Evolutionary conservation across 35 echinoderm and acorn worm genomes (phyloP).

Genomic region (Ophiothrix spiculata): DNA sequence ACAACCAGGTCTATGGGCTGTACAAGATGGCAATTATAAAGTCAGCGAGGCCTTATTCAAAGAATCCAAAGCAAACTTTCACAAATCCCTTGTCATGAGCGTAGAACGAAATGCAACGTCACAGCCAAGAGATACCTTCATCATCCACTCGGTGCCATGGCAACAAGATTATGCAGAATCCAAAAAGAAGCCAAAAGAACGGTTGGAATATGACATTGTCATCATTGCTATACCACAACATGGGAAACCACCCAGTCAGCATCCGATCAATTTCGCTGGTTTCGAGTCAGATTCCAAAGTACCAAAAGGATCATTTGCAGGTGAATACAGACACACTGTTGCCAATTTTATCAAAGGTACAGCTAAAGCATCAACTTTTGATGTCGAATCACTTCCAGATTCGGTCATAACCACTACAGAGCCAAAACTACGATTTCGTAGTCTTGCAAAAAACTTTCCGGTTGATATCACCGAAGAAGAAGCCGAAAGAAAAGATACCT

Average conservation of each 20-base stretch:
- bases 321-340: conserved; percentile 68
- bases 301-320: conserved; percentile 25
- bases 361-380: conserved; percentile 50
- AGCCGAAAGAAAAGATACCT: not conserved
- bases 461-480: conserved; percentile 33
- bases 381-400: conserved; percentile 32
- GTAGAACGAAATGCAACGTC: not conserved
- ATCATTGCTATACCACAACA: conserved; percentile 65
- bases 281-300: conserved; percentile 9
- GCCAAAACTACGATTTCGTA: conserved; percentile 46
- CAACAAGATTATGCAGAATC: not conserved
- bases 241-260: conserved; percentile 10
- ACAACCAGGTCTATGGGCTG: conserved; percentile 75
- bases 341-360: conserved; percentile 65
- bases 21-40: conserved; percentile 67
- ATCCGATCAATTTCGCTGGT: conserved; percentile 54
- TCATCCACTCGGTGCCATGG: not conserved
- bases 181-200: not conserved
- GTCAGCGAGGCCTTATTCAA: conserved; percentile 49
- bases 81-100: not conserved
- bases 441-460: conserved; percentile 67
- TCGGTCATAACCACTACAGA: conserved; percentile 60
- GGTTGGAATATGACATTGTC: conserved; percentile 71
- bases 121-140: not conserved
- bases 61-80: conserved; percentile 16